Base-by-base conservation (phyloP, 2,113 vertebrate genomes). In the Gymnogyps californianus region DNA sequence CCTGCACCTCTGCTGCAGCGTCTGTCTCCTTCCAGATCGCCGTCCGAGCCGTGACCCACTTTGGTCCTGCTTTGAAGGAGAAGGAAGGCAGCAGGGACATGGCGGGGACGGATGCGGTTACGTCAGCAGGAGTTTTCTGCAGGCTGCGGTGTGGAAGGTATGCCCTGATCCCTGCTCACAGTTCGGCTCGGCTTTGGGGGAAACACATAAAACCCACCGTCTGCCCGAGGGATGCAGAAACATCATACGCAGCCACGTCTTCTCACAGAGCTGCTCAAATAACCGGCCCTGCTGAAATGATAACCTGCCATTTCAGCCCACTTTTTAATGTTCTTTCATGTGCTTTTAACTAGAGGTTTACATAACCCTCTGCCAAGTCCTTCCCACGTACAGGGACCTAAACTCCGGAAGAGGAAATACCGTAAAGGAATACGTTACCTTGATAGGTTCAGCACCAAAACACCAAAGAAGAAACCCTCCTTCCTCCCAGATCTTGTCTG, bases 311-410 rank as follows among this genome's bases (percentile, higher is more conserved):
- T 12, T 29, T 6, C 87, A 72, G 38, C 87, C 64, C 52, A 3
- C 22, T 44, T 32, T 9, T 6, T 2, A 17, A 1, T 2, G 11
- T 42, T 78, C 74, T 32, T 58, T 36, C 7, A 0, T 4, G 34
- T 24, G 81, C 44, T 75, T 38, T 58, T 10, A 24, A 13, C 26
- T 0, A 5, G 36, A 36, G 52, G 34, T 34, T 90, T 74, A 51
- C 51, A 17, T 17, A 66, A 81, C 38, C 32, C 64, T 55, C 62
- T 24, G 52, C 81, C 59, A 10, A 28, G 65, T 13, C 75, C 81
- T 72, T 31, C 65, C 86, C 59, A 46, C 29, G 0, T 0, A 5
- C 14, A 0, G n/a, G 46, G n/a, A 32, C 40, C 42, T 16, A 8
- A 20, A 4, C 57, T 51, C 70, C 7, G 2, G 70, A 32, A 91